Percentiles rank a stretch among this genome's conserved stretches.
phyloP scores from a whole-genome alignment of 2,113 vertebrate genomes.

The Leptobrachium ailaonicum region DNA sequence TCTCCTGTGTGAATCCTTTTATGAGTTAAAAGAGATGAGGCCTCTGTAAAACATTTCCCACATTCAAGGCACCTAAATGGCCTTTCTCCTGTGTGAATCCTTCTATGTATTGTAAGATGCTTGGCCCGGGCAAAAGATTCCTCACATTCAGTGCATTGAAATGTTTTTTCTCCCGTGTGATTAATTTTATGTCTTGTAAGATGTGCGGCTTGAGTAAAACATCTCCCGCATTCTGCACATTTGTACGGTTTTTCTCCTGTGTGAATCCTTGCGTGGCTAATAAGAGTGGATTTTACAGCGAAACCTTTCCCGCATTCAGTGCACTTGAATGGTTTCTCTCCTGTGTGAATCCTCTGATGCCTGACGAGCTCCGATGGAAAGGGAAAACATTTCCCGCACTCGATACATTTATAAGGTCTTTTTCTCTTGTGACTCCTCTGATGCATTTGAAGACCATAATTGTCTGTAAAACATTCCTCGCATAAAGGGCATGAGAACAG shows the following conservation, averaged over 20 bases:
- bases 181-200: no score
- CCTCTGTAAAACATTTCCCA: no score
- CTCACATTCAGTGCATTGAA: no score
- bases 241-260: conserved; percentile 68
- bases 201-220: background rate
- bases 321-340: conserved; percentile 57
- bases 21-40: no score
- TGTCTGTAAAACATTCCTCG: conserved; percentile 59
- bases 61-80: no score
- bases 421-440: conserved; percentile 60
- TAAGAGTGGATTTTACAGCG: conserved; percentile 53
- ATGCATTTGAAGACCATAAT: conserved; percentile 58
- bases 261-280: conserved; percentile 56
- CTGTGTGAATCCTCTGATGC: conserved; percentile 58
- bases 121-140: no score
- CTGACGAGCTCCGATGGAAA: conserved; percentile 58
- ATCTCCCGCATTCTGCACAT: conserved; percentile 60
- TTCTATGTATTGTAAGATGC: no score
- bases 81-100: no score
- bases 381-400: conserved; percentile 62
- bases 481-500: conserved; percentile 24
- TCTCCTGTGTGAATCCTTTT: no score
- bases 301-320: conserved; percentile 57
- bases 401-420: conserved; percentile 50
- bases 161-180: no score